Percentiles rank a stretch among this genome's conserved stretches.
These are phyloP conservation scores for Tipula helvola DNA, from an alignment of 2,888 invertebrate species.

Conservation along the genomic window DNA sequence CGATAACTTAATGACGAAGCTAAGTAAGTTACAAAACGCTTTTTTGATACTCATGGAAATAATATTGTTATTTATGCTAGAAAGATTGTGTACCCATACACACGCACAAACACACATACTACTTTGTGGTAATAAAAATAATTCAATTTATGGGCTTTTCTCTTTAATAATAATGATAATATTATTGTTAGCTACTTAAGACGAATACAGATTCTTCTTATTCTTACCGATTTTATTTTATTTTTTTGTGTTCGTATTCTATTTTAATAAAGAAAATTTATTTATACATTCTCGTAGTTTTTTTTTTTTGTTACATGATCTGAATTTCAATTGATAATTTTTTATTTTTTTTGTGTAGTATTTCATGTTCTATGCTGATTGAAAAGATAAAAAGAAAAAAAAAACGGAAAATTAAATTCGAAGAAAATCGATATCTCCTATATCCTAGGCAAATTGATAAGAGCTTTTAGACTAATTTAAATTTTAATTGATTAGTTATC, in stretches of 20 bases:
- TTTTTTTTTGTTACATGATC: neutral
- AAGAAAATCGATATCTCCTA: neutral
- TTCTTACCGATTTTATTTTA: neutral
- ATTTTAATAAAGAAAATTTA: constrained; percentile 4
- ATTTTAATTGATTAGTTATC: constrained; percentile 4
- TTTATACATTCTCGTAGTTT: neutral
- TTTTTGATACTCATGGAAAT: neutral
- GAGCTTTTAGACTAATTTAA: neutral
- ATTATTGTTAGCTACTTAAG: neutral
- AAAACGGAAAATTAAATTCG: neutral
- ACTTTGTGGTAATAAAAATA: neutral
- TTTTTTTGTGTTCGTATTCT: neutral
- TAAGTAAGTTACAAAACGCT: neutral
- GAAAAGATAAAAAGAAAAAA: neutral
- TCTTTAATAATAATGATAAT: neutral
- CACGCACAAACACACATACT: neutral
- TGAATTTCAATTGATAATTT: neutral
- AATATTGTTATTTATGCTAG: neutral
- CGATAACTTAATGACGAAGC: neutral
- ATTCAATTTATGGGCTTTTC: neutral
- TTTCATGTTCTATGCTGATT: neutral
- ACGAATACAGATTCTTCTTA: neutral
- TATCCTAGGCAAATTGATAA: neutral
- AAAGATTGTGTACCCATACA: neutral
- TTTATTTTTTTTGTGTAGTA: neutral